Percentiles rank a stretch among this genome's conserved stretches.
These are phyloP conservation scores for Dinomys branickii DNA, from an alignment of 2,113 vertebrate species.

Conservation along the genomic window DNA sequence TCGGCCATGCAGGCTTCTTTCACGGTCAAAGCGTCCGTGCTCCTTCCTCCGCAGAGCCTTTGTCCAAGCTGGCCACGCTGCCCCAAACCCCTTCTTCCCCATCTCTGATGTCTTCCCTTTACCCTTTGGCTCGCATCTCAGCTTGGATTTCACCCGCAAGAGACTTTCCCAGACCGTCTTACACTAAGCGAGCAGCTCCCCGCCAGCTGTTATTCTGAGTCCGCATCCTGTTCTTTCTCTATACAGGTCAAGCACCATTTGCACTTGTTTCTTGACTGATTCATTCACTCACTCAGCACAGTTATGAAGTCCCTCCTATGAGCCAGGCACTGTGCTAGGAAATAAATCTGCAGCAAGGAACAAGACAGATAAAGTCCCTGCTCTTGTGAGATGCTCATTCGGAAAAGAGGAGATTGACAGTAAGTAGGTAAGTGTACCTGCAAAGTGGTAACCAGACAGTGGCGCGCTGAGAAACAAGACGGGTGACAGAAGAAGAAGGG, in stretches of 20 bases:
- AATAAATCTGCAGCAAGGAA: not conserved
- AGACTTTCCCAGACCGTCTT: not conserved
- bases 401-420: not conserved
- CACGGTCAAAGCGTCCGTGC: rapidly evolving
- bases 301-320: not conserved
- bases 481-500: not conserved
- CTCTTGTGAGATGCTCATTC: not conserved
- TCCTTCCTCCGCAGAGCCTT: not conserved
- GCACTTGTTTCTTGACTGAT: not conserved
- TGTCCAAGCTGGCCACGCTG: not conserved
- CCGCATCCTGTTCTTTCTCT: not conserved
- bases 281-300: not conserved
- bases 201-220: not conserved
- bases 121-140: not conserved
- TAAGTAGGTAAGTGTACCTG: not conserved
- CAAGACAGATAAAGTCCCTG: not conserved
- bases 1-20: not conserved
- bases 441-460: not conserved
- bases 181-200: not conserved
- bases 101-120: not conserved
- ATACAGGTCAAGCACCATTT: not conserved
- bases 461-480: not conserved
- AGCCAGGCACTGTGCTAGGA: not conserved
- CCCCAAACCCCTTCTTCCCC: too few species aligned
- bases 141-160: not conserved